Base-by-base conservation (phyloP, 2,888 invertebrate genomes). In the Andrena haemorrhoa region DNA sequence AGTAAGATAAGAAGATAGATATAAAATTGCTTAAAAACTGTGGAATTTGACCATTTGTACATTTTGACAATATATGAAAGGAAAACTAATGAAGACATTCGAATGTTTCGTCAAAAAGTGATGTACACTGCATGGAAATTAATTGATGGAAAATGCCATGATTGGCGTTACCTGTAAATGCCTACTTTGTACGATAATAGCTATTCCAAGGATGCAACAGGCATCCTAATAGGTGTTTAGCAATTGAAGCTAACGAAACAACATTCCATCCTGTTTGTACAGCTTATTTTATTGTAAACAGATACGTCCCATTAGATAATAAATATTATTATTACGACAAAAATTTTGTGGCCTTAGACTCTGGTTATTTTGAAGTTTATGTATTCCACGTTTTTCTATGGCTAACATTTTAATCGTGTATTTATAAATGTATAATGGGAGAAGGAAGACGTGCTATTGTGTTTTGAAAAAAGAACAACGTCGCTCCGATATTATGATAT, bases 251-350 rank as follows among this genome's bases (percentile, higher is more conserved):
- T 86, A 79, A 88, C 71, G 80, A 88, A 84, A 87, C 89, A 89
- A 88, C 89, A 89, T 89, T 89, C 89, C 89, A 89, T 89, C 89
- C 89, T 88, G 72, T 88, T 89, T 89, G 89, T 89, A 89, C 86
- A 89, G 89, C 73, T 87, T 89, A 83, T 85, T 88, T 88, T 88
- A 88, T 86, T 86, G 83, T 87, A 87, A 83, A 87, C 82, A 81
- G 71, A 84, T 89, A 89, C 88, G 89, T 89, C 89, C 89, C 86
- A 69, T 88, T 89, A 89, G 87, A 81, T 89, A 88, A 88, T 89
- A 89, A 89, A 89, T 77, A 84, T 86, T 65, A 82, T 89, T 88
- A 82, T 84, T 77, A 87, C 65, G 75, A 85, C 35, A 80, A 75
- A 79, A 83, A 86, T 88, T 86, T 88, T 82, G 84, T 88, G 88